Percentiles rank a stretch among this genome's conserved stretches.
These are phyloP conservation scores for Callyntrura sp. DNA, from an alignment of 2,888 invertebrate species.

Conservation along the genomic window DNA sequence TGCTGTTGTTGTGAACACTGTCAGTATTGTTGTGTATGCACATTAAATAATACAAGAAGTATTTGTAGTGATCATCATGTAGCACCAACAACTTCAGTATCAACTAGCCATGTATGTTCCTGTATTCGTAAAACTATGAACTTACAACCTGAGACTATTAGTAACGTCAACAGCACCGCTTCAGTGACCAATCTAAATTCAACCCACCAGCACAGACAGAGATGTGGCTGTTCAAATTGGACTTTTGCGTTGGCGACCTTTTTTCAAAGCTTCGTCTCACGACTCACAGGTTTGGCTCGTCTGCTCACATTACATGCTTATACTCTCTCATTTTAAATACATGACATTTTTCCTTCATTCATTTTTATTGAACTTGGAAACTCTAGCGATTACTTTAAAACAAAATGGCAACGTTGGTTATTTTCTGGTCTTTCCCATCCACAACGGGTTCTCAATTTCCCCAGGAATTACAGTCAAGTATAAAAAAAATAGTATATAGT, in stretches of 20 bases:
- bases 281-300: conserved; percentile 78
- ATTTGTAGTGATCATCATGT: conserved; percentile 69
- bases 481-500: too few species aligned
- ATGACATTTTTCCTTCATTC: neutral
- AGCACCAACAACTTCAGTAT: conserved; percentile 53
- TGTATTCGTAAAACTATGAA: conserved; percentile 56
- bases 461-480: neutral
- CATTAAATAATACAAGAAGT: conserved; percentile 57
- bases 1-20: conserved; percentile 54
- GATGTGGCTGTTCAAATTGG: conserved; percentile 70
- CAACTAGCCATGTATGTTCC: conserved; percentile 74
- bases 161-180: conserved; percentile 28
- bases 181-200: conserved; percentile 38
- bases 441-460: neutral
- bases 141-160: conserved; percentile 60
- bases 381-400: neutral
- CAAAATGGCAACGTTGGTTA: neutral
- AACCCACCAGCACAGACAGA: conserved; percentile 33
- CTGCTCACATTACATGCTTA: neutral
- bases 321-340: conserved; percentile 22
- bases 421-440: neutral
- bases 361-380: conserved; percentile 7
- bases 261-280: conserved; percentile 76
- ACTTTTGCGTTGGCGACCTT: conserved; percentile 66
- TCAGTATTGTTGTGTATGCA: conserved; percentile 74